Conservation (phyloP, 2,797 vertebrate species). For the Poeciliopsis turneri region DNA sequence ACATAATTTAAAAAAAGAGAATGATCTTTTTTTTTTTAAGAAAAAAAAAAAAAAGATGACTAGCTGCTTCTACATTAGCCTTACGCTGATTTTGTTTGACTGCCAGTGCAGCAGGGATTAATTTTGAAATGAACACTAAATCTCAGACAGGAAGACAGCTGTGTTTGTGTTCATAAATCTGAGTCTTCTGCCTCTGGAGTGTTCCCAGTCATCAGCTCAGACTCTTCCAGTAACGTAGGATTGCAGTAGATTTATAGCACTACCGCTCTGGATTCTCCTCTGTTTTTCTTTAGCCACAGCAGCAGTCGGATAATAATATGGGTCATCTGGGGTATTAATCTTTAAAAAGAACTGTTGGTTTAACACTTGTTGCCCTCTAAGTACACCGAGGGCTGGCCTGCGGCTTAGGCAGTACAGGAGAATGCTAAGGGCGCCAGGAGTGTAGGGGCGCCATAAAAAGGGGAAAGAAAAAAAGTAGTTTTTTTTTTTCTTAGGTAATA, state of each 20-base stretch:
- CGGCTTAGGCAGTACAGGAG: too few species aligned
- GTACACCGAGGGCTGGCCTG: slow-evolving; percentile 2
- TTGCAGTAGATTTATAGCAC: slow-evolving; percentile 9
- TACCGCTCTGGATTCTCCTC: not conserved
- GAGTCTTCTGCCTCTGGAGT: slow-evolving; percentile 3
- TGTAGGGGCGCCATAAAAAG: too few species aligned
- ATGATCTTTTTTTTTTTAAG: not conserved
- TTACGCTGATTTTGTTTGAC: not conserved
- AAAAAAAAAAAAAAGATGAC: not conserved
- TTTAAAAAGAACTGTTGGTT: slow-evolving; percentile 20
- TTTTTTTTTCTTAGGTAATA: too few species aligned
- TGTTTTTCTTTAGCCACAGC: slow-evolving; percentile 13
- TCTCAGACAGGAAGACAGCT: slow-evolving; percentile 20
- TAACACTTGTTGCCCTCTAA: slow-evolving; percentile 17
- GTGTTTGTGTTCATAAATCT: slow-evolving; percentile 8
- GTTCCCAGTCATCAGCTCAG: not conserved
- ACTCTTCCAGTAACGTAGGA: slow-evolving; percentile 15
- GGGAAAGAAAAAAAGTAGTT: too few species aligned
- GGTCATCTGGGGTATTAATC: slow-evolving; percentile 1
- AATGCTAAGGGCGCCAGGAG: too few species aligned
- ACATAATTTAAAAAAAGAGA: not conserved
- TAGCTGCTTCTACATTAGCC: not conserved
- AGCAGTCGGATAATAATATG: slow-evolving; percentile 21
- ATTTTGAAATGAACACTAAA: slow-evolving; percentile 1
- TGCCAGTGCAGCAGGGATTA: not conserved